Percentiles rank a stretch among this genome's conserved stretches.
Conservation (phyloP, 2,888 invertebrate genomes). For the Drosophila cognata region DNA sequence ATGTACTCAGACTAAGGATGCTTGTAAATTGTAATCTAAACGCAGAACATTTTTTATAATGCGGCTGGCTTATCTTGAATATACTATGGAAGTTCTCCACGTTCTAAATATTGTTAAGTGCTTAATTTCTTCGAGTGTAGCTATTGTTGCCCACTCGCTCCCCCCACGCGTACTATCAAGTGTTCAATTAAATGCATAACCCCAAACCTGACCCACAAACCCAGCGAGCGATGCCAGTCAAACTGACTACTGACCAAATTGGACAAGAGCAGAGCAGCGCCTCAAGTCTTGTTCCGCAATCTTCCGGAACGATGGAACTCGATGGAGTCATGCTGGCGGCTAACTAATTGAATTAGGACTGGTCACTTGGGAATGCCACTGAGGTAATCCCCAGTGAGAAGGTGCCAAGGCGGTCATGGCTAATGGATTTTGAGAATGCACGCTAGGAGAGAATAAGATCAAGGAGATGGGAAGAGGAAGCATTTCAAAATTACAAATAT, state of each 20-base stretch:
- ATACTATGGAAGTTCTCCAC: background rate
- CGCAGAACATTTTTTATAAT: background rate
- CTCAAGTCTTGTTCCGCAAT: constrained; percentile 12
- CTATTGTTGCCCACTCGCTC: background rate
- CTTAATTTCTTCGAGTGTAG: constrained; percentile 17
- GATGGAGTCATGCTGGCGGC: constrained; percentile 7
- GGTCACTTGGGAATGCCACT: constrained; percentile 17
- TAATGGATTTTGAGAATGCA: constrained; percentile 29
- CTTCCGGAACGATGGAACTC: constrained; percentile 24
- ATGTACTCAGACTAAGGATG: background rate
- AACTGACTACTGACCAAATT: constrained; percentile 3
- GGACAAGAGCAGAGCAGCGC: constrained; percentile 1
- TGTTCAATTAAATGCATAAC: constrained; percentile 35
- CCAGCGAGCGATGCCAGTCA: constrained; percentile 10
- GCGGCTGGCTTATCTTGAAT: background rate
- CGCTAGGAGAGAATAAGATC: constrained; percentile 19
- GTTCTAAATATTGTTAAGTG: background rate
- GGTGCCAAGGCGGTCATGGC: constrained; percentile 1
- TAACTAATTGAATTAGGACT: constrained; percentile 30
- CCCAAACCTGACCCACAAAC: constrained; percentile 33
- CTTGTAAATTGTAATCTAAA: background rate
- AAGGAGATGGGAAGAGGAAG: constrained; percentile 13
- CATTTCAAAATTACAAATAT: constrained; percentile 19
- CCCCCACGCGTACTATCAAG: background rate
- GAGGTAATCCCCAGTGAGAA: constrained; percentile 25